A percentile compares a stretch with the other conserved stretches of the same genome.
phyloP scores from a whole-genome alignment of 2,888 invertebrate species.

The Andrena fulva region DNA sequence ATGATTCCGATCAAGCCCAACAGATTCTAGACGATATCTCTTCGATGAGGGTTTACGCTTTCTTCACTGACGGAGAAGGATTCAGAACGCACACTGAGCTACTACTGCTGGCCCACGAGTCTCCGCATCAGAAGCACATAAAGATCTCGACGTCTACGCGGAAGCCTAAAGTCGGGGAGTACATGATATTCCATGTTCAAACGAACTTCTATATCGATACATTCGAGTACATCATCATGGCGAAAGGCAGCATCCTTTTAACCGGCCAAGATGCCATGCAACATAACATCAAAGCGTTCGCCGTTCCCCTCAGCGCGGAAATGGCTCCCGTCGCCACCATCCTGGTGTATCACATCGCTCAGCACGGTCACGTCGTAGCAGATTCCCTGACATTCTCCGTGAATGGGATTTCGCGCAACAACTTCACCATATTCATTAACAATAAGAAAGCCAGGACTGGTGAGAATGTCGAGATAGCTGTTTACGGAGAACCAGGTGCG shows the following conservation, averaged over 20 bases:
- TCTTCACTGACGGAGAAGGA: slow-evolving; percentile 89
- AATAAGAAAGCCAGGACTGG: slow-evolving; percentile 97
- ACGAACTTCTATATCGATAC: slow-evolving; percentile 95
- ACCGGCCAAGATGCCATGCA: slow-evolving; percentile 94
- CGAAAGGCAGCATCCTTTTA: slow-evolving; percentile 95
- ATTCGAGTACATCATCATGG: slow-evolving; percentile 96
- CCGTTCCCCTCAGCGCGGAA: slow-evolving; percentile 93
- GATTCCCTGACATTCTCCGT: slow-evolving; percentile 99
- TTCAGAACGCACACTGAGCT: slow-evolving; percentile 89
- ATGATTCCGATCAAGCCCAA: slow-evolving; percentile 86
- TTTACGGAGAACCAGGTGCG: slow-evolving; percentile 97
- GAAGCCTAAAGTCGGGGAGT: slow-evolving; percentile 94
- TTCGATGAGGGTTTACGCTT: slow-evolving; percentile 89
- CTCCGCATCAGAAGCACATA: slow-evolving; percentile 93
- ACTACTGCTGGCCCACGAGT: slow-evolving; percentile 91
- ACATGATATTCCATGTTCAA: slow-evolving; percentile 96
- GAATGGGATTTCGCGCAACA: slow-evolving; percentile 96
- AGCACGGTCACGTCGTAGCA: slow-evolving; percentile 93
- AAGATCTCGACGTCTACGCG: slow-evolving; percentile 94
- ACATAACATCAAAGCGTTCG: slow-evolving; percentile 91
- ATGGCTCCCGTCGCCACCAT: slow-evolving; percentile 97
- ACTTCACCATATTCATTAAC: slow-evolving; percentile 94
- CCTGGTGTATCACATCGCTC: slow-evolving; percentile 94
- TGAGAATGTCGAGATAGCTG: slow-evolving; percentile 96
- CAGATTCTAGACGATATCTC: slow-evolving; percentile 89